Evolutionary conservation across 2,113 vertebrate genomes (phyloP).

Genomic region (Upupa epops): DNA sequence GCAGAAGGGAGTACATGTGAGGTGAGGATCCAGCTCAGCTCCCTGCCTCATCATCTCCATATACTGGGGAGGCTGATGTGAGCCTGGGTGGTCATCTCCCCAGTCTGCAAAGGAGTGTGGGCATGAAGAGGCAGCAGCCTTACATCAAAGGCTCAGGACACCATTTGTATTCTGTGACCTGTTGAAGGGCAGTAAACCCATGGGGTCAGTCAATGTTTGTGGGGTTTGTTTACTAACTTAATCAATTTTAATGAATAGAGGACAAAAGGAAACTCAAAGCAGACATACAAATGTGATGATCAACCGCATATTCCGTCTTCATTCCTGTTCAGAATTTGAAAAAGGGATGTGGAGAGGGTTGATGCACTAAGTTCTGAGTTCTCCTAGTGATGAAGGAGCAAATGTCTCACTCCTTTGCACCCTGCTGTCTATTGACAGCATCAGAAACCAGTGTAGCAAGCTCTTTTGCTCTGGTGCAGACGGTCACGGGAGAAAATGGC

Average conservation of each 20-base stretch:
- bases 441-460: neutral
- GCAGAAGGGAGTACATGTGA: neutral
- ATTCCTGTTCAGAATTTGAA: neutral
- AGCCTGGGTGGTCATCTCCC: neutral
- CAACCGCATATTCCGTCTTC: neutral
- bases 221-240: neutral
- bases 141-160: neutral
- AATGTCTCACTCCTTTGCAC: neutral
- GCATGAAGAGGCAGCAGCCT: neutral
- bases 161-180: neutral
- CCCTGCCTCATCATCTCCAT: neutral
- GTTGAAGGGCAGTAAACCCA: neutral
- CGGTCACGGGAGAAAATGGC: neutral
- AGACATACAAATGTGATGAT: neutral
- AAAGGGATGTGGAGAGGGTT: neutral
- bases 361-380: neutral
- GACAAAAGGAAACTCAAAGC: neutral
- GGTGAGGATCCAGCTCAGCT: neutral
- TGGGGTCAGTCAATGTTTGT: neutral
- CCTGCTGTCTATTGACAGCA: neutral
- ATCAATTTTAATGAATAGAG: neutral
- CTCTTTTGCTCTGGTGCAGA: neutral
- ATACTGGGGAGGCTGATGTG: neutral
- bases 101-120: rapidly evolving
- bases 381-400: neutral